Conservation (phyloP, 2,797 vertebrate species). For the Silurus lanzhouensis region DNA sequence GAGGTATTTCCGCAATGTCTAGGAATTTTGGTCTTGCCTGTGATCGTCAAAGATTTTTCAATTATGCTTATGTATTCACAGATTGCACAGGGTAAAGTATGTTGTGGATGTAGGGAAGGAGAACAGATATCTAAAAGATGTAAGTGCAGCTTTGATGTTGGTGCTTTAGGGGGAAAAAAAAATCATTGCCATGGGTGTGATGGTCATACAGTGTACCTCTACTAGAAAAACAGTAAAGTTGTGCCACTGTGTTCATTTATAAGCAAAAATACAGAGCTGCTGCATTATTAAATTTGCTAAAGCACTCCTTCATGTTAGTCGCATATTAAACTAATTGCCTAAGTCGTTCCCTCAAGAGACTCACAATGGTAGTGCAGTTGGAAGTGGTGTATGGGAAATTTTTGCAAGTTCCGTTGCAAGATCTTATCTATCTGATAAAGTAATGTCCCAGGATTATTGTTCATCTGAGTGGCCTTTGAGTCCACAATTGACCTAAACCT, state of each 20-base stretch:
- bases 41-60: constrained; percentile 56
- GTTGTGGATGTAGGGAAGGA: constrained; percentile 39
- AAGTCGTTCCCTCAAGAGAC: constrained; percentile 33
- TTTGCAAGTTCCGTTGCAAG: constrained; percentile 38
- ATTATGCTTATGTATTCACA: constrained; percentile 39
- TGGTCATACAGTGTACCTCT: neutral
- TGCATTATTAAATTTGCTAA: constrained; percentile 44
- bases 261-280: constrained; percentile 11
- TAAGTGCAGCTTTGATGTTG: constrained; percentile 24
- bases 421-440: constrained; percentile 49
- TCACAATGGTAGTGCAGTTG: constrained; percentile 31
- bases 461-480: constrained; percentile 32
- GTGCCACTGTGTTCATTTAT: constrained; percentile 27
- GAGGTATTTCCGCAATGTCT: neutral
- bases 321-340: constrained; percentile 46
- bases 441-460: constrained; percentile 27
- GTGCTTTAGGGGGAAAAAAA: constrained; percentile 27
- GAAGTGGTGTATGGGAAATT: constrained; percentile 44
- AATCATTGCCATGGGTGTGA: neutral
- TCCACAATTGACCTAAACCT: neutral
- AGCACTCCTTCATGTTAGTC: constrained; percentile 36
- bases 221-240: neutral
- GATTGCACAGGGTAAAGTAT: constrained; percentile 8
- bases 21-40: constrained; percentile 65
- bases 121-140: constrained; percentile 26